Conservation (phyloP, 2,888 invertebrate genomes). For the Acanthoscelides obtectus region DNA sequence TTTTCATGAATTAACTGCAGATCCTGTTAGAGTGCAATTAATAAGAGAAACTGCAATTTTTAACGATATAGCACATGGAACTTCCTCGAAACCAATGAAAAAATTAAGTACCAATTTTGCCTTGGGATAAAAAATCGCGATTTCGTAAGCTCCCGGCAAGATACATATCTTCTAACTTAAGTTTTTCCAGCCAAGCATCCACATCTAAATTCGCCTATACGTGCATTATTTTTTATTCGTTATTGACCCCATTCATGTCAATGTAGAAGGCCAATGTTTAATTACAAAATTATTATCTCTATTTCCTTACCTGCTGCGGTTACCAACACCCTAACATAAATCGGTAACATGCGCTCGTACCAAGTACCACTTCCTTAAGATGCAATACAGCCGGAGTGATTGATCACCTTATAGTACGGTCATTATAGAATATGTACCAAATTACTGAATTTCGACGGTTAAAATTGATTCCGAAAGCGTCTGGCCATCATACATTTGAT, state of each 20-base stretch:
- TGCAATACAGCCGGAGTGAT: neutral
- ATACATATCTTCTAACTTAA: neutral
- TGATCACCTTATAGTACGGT: neutral
- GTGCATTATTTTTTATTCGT: neutral
- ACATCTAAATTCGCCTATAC: neutral
- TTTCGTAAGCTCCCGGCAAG: neutral
- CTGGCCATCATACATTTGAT: no score
- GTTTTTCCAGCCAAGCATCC: neutral
- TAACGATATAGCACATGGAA: neutral
- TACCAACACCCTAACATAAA: neutral
- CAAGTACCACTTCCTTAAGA: neutral
- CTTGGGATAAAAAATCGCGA: neutral
- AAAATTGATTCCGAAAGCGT: no score
- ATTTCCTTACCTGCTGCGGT: conserved; percentile 4
- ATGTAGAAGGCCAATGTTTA: conserved; percentile 3
- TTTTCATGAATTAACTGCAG: no score
- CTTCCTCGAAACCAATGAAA: neutral
- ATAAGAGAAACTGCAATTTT: no score
- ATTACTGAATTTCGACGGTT: no score
- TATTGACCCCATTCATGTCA: conserved; percentile 8
- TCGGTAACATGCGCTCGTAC: neutral
- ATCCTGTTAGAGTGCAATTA: no score
- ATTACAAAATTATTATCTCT: conserved; percentile 6
- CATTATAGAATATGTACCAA: neutral
- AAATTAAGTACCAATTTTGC: neutral